Evolutionary conservation across 1,140 invertebrate species (phyloP).

Genomic region (Eriosoma lanigerum): DNA sequence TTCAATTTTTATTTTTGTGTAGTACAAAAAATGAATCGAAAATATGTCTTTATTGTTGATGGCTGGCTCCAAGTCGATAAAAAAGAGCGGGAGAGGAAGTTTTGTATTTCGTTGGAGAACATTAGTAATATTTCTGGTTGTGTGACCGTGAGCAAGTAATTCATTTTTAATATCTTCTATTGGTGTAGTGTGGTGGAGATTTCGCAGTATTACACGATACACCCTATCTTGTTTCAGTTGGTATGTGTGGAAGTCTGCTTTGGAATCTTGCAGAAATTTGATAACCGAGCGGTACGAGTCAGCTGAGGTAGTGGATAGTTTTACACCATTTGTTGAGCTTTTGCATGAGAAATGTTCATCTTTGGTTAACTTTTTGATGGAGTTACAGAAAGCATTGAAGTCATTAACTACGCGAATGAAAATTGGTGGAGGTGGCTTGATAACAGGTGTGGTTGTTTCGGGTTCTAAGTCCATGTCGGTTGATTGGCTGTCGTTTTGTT

Average conservation of each 20-base stretch:
- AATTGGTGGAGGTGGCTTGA: neutral
- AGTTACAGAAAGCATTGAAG: neutral
- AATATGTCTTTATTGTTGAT: neutral
- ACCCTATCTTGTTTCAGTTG: neutral
- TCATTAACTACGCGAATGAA: neutral
- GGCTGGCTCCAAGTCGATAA: neutral
- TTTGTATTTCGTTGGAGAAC: neutral
- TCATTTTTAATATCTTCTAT: neutral
- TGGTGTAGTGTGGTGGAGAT: neutral
- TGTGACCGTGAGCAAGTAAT: neutral
- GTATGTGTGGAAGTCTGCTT: neutral
- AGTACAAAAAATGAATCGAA: neutral
- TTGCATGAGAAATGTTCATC: neutral
- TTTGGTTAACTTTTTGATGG: neutral
- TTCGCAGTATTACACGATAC: too few relatives aligned
- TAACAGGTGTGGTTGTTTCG: neutral
- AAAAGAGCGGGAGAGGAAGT: neutral
- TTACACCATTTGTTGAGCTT: neutral
- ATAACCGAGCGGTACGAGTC: neutral
- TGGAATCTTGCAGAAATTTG: neutral
- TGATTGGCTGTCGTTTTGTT: neutral
- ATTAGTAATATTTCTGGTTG: neutral
- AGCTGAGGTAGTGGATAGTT: neutral
- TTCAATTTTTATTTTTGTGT: conserved; percentile 55
- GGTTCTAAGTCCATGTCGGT: neutral